phyloP scores from a whole-genome alignment of 2,113 vertebrate genomes.

The Lepisosteus oculatus region DNA sequence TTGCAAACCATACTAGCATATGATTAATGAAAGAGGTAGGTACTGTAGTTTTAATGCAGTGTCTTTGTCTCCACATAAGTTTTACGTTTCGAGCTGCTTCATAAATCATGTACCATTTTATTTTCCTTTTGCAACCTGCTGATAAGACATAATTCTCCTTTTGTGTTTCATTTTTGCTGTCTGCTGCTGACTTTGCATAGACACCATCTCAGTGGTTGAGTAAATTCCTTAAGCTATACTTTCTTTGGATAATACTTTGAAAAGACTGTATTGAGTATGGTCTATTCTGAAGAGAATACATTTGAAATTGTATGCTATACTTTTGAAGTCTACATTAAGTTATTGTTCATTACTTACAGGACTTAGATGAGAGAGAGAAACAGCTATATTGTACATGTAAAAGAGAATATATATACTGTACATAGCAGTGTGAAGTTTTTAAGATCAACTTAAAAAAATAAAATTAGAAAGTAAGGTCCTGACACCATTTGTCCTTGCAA shows the following conservation, averaged over 20 bases:
- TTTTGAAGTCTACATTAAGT: not conserved
- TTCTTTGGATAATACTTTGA: slow-evolving; percentile 14
- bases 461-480: too few species aligned
- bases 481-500: too few species aligned
- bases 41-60: too few species aligned
- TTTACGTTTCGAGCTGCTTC: not conserved
- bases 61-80: too few species aligned
- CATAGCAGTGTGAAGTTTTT: too few species aligned
- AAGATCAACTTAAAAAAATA: too few species aligned
- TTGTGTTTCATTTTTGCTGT: not conserved
- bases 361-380: too few species aligned
- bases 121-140: not conserved
- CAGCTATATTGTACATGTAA: too few species aligned
- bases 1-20: too few species aligned
- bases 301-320: slow-evolving; percentile 18
- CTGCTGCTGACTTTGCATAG: slow-evolving; percentile 29
- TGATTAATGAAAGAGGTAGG: too few species aligned
- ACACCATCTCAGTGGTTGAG: not conserved
- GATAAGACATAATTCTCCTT: not conserved
- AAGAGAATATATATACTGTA: too few species aligned
- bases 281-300: slow-evolving; percentile 36
- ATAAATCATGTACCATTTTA: not conserved
- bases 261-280: slow-evolving; percentile 30
- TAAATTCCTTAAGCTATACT: not conserved
- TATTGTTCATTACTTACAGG: too few species aligned